A percentile compares a stretch with the other conserved stretches of the same genome.
These are phyloP conservation scores for Proisotoma minuta DNA, from an alignment of 2,888 invertebrate genomes.

Conservation along the genomic window DNA sequence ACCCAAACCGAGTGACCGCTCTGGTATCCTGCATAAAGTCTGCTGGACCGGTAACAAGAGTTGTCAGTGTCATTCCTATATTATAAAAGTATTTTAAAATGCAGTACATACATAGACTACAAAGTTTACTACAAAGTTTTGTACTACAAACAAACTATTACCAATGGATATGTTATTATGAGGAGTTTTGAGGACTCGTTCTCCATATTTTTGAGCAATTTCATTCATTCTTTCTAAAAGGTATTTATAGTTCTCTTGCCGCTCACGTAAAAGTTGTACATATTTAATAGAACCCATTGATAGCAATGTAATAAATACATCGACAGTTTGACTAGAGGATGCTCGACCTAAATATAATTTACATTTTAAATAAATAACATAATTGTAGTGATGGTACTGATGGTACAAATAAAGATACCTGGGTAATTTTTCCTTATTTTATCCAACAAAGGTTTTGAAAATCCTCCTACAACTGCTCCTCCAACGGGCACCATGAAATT, in stretches of 20 bases:
- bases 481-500: conserved; percentile 81
- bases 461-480: conserved; percentile 70
- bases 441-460: conserved; percentile 60
- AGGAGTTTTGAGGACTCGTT: conserved; percentile 59
- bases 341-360: conserved; percentile 59
- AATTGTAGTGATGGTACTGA: background rate
- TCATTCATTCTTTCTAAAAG: conserved; percentile 57
- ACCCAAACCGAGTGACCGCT: conserved; percentile 62
- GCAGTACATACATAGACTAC: background rate
- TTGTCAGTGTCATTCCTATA: no score
- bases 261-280: conserved; percentile 57
- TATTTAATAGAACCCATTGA: conserved; percentile 65
- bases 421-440: conserved; percentile 68
- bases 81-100: background rate
- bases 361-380: background rate
- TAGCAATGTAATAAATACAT: conserved; percentile 70
- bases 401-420: conserved; percentile 51
- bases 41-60: no score
- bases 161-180: conserved; percentile 70
- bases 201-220: conserved; percentile 58
- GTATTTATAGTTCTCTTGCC: conserved; percentile 61
- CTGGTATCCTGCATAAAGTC: no score
- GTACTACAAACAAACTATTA: no score
- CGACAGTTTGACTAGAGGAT: conserved; percentile 65
- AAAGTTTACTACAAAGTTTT: no score